These are phyloP conservation scores for Meloe dianella DNA, from an alignment of 2,888 invertebrate genomes.

Conservation along the genomic window DNA sequence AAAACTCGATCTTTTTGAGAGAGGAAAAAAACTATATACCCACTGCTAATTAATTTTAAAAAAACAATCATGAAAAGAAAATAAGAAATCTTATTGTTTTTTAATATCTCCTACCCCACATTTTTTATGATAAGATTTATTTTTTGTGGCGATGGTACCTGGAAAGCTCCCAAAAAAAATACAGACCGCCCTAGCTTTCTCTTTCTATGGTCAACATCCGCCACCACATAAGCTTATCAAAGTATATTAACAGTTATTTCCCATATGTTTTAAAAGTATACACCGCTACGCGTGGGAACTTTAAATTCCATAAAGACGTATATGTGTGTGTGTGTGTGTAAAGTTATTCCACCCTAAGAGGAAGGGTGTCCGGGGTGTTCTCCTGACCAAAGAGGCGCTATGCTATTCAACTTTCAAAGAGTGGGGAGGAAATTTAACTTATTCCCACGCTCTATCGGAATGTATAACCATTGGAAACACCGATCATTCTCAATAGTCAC, in stretches of 20 bases:
- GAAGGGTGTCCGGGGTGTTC: conserved; percentile 29
- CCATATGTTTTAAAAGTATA: conserved; percentile 38
- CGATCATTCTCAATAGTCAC: conserved; percentile 39
- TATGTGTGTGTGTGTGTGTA: conserved; percentile 25
- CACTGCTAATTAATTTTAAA: neutral
- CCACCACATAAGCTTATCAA: conserved; percentile 41
- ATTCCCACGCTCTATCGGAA: conserved; percentile 55
- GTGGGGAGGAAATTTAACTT: conserved; percentile 39
- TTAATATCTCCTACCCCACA: neutral
- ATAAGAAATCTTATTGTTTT: neutral
- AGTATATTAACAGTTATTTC: conserved; percentile 48
- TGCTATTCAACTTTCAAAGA: conserved; percentile 25
- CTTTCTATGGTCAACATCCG: conserved; percentile 35
- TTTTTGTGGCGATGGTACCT: neutral
- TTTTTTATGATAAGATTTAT: neutral
- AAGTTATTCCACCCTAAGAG: conserved; percentile 39
- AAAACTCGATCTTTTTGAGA: neutral
- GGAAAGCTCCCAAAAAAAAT: conserved; percentile 28
- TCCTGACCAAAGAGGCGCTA: conserved; percentile 39
- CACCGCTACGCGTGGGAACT: conserved; percentile 44
- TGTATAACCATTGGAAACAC: conserved; percentile 46
- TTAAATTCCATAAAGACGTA: conserved; percentile 23
- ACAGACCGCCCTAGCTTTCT: conserved; percentile 6
- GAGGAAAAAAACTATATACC: neutral
- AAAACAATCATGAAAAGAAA: neutral